Conservation (phyloP, 2,113 vertebrate species). For the Chiloscyllium plagiosum region DNA sequence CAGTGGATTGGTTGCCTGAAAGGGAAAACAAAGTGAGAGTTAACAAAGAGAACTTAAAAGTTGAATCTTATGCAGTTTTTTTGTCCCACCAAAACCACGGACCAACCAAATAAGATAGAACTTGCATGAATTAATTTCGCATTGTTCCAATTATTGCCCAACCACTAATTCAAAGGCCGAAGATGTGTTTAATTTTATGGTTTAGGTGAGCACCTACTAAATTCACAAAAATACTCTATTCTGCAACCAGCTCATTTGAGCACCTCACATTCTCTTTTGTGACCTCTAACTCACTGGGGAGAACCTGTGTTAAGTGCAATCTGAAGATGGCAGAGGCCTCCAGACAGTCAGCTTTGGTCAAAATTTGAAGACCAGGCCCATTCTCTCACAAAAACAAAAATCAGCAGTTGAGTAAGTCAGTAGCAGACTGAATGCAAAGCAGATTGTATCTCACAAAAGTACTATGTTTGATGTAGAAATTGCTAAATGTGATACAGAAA, state of each 20-base stretch:
- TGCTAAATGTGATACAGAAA: not conserved
- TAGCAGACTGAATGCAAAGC: not conserved
- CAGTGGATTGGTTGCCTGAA: conserved; percentile 87
- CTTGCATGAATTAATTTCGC: not conserved
- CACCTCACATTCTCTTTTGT: not conserved
- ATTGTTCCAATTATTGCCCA: not conserved
- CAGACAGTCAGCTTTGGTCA: not conserved
- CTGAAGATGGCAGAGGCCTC: not conserved
- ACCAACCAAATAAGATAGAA: not conserved
- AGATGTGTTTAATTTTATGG: not conserved
- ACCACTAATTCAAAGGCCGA: not conserved
- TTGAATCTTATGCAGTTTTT: not conserved
- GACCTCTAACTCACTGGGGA: not conserved
- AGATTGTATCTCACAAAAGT: not conserved
- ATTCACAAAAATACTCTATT: not conserved
- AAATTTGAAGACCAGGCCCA: not conserved
- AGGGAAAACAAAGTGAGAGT: not conserved
- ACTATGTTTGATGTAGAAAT: not conserved
- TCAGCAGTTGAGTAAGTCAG: not conserved
- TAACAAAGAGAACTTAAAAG: not conserved
- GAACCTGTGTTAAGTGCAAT: not conserved
- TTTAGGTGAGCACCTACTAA: not conserved
- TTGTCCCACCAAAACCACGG: not conserved
- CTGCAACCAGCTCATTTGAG: not conserved
- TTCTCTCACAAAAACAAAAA: not conserved